Base-by-base conservation (phyloP, 2,113 vertebrate species). In the Paramisgurnus dabryanus region DNA sequence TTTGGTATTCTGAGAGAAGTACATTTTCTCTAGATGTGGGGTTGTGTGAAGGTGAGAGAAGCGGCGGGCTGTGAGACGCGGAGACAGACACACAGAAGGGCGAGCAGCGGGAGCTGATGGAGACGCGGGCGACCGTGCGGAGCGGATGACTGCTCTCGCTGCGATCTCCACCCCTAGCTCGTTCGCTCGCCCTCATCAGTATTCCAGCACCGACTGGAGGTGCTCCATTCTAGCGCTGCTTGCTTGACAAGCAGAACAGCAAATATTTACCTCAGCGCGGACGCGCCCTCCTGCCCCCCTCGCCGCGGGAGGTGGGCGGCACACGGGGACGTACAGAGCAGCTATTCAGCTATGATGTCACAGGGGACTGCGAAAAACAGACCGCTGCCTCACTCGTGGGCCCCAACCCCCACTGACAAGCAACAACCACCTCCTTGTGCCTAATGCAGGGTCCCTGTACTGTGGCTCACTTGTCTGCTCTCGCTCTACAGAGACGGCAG, bases 161-260 rank as follows among this genome's bases (percentile, higher is more conserved):
- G 4, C 67, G 41, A 57, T 65, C 63, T 64, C 77, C 66, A 47
- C 55, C 64, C 66, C 34, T 10, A 34, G 43, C 74, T 76, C 58
- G 12, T 15, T 27, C 49, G 34, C 71, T 6, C 15, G 57, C 49
- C 41, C 86, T 91, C 89, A 92, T 93, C 89, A 89, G 90, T 92
- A 92, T 93, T 92, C 90, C 78, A 83, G 86, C 69, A 83, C 81
- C 87, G 81, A 79, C 88, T 86, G 85, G 88, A 91, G 86, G 89
- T 86, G 90, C 87, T 89, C 87, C 87, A 80, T 87, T 43, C 86
- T 66, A 69, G 86, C 85, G 88, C 88, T 69, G 87, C 90, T 86
- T 87, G 88, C 83, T 88, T 89, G 91, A 93, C 91, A 92, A 93
- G 90, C 89, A 87, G 92, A 93, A 93, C 88, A 89, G 91, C 90